Evolutionary conservation across 2,113 vertebrate species (phyloP), one percentile per base, ranked within the genome.

Genomic region (Leptobrachium ailaonicum): DNA sequence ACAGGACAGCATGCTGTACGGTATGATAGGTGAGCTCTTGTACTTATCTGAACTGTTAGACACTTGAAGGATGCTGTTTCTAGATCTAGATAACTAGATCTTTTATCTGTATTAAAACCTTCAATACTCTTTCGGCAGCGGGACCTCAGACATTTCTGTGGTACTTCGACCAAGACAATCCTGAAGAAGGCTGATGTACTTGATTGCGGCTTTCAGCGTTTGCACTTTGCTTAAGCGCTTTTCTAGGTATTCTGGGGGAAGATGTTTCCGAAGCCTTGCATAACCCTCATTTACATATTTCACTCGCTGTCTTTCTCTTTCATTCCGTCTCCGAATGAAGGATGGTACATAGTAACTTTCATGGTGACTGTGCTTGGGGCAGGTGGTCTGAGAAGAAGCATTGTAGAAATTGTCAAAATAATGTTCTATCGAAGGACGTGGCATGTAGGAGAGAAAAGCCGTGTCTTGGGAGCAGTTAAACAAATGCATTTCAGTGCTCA

Each of bases 221-320:
- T 94, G 92, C 71, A 94, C 93, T 76, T 94, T 94, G 86, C 93
- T 94, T 82, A 94, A 90, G 7, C 92, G 83, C 6, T 91, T 94
- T 72, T 93, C 90, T 79, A 89, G 3, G 42, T 91, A 92, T 1
- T 94, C 90, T 78, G 89, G 88, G 0, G 93, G 93, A 2, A 94
- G 88, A 68, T 94, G 93, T 44, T 88, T 90, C 62, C 90, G 87
- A 66, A 94, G 90, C 62, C 89, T 91, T 69, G 90, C 89, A 0
- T 94, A 94, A 78, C 93, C 93, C 83, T 94, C 93, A 0, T 94
- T 94, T 83, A 94, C 92, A 79, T 92, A 91, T 43, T 91, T 93
- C 0, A 94, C 92, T 2, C 92, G 85, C 87, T 94, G 93, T 41
- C 93, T 88, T 73, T 94, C 93, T 20, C 93, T 88, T 78, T 94